phyloP scores from a whole-genome alignment of 2,888 invertebrate species.

The Brassicogethes aeneus region DNA sequence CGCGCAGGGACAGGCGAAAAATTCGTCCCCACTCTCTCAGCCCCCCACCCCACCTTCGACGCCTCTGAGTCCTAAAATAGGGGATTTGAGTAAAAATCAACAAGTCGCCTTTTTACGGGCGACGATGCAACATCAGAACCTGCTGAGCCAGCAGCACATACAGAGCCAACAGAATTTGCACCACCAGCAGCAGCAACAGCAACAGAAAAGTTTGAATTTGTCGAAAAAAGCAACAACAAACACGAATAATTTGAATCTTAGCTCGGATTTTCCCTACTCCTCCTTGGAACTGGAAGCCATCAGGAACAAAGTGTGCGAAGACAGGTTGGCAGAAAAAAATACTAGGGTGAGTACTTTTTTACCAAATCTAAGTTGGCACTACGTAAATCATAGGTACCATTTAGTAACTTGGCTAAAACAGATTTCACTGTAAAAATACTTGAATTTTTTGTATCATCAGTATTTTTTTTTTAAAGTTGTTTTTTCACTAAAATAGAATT shows the following conservation, averaged over 20 bases:
- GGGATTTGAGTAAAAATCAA: conserved; percentile 12
- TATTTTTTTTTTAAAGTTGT: too few relatives aligned
- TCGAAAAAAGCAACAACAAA: background rate
- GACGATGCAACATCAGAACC: conserved; percentile 35
- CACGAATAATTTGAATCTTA: background rate
- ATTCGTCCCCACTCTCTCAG: conserved; percentile 37
- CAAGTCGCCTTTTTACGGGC: conserved; percentile 28
- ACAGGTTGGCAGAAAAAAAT: conserved; percentile 15
- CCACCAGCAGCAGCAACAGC: conserved; percentile 27
- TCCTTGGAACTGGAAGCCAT: conserved; percentile 19
- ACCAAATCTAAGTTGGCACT: too few relatives aligned
- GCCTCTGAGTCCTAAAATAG: conserved; percentile 38
- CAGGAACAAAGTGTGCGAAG: conserved; percentile 19
- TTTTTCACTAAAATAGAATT: too few relatives aligned
- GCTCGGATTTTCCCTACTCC: conserved; percentile 17
- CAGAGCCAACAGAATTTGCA: conserved; percentile 23
- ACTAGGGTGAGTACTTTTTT: conserved; percentile 24
- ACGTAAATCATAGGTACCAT: too few relatives aligned
- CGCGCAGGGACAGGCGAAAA: conserved; percentile 22
- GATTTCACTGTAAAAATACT: too few relatives aligned
- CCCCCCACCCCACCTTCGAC: conserved; percentile 46
- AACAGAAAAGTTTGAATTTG: conserved; percentile 9
- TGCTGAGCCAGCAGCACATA: conserved; percentile 15
- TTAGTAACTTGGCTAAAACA: too few relatives aligned
- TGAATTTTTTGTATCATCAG: too few relatives aligned